Base-by-base conservation (phyloP, 2,888 invertebrate genomes). In the Agrilus mali region DNA sequence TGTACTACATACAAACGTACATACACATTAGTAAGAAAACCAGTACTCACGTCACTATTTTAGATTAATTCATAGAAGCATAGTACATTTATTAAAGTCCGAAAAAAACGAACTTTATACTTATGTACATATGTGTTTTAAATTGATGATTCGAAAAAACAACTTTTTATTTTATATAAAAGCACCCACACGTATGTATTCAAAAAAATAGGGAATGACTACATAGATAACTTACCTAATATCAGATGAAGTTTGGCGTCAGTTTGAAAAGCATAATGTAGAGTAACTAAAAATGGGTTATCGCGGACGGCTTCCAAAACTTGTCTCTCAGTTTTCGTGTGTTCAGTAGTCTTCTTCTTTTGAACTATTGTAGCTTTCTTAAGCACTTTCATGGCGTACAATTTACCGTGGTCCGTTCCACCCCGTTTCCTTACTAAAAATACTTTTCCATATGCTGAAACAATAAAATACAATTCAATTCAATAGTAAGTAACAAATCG, bases 191-290 rank as follows among this genome's bases (percentile, higher is more conserved):
- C n/a, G n/a, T n/a, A n/a, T n/a, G n/a, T n/a, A n/a, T n/a, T n/a
- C n/a, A n/a, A n/a, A n/a, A n/a, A n/a, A n/a, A n/a, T n/a, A n/a
- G n/a, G 17, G 17, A 17, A 17, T 17, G n/a, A 17, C 17, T 17
- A 17, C 17, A 17, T 17, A 40, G 16, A 22, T 32, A 13, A 72
- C 81, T 80, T 70, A 95, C 96, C 95, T 63, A 97, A 78, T 56
- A 97, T 93, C 55, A 97, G 81, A 71, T 96, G 94, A 53, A 97
- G 77, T 70, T 95, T 96, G 42, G 93, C 84, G 60, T 95, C 90
- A 7, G 95, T 94, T 71, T 97, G 96, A 76, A 97, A 97, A 63
- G 97, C 97, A 69, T 97, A 97, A 70, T 94, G 93, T 53, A 97
- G 77, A 33, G 93, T 94, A 56, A 96, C 95, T 53, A 97, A 79